Conservation (phyloP, 2,797 vertebrate species). For the Pitangus sulphuratus region DNA sequence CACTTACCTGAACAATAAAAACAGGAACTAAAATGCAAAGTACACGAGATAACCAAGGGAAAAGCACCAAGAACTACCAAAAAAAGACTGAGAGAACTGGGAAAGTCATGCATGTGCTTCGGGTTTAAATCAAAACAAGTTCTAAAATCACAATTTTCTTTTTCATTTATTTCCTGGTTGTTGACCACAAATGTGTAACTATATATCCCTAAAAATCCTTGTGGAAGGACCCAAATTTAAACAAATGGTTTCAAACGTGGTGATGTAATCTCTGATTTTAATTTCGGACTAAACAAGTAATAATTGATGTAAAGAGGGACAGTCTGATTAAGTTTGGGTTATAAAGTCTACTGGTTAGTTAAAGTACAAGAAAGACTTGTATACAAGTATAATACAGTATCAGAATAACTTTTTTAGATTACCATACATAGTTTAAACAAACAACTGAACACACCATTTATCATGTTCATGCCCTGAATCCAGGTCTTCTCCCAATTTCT, state of each 20-base stretch:
- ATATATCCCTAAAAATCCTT: neutral
- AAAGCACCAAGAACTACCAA: neutral
- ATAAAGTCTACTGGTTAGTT: neutral
- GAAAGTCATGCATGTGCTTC: fast-evolving
- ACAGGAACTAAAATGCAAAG: neutral
- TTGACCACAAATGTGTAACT: neutral
- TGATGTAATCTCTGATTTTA: neutral
- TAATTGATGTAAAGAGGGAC: neutral
- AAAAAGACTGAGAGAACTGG: neutral
- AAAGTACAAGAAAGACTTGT: neutral
- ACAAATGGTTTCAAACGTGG: neutral
- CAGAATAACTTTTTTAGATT: neutral
- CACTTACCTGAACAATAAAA: neutral
- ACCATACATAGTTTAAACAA: neutral
- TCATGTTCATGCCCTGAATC: neutral
- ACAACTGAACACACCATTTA: neutral
- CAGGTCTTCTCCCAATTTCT: fast-evolving
- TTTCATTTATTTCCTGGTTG: neutral
- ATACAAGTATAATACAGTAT: neutral
- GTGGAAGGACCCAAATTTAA: neutral
- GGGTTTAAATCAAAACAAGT: neutral
- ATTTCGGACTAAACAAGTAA: neutral
- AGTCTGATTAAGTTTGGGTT: neutral
- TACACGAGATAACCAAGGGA: fast-evolving
- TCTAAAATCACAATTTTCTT: neutral